A percentile compares a stretch with the other conserved stretches of the same genome.
phyloP scores from a whole-genome alignment of 2,113 vertebrate genomes.

The Lonchura striata region DNA sequence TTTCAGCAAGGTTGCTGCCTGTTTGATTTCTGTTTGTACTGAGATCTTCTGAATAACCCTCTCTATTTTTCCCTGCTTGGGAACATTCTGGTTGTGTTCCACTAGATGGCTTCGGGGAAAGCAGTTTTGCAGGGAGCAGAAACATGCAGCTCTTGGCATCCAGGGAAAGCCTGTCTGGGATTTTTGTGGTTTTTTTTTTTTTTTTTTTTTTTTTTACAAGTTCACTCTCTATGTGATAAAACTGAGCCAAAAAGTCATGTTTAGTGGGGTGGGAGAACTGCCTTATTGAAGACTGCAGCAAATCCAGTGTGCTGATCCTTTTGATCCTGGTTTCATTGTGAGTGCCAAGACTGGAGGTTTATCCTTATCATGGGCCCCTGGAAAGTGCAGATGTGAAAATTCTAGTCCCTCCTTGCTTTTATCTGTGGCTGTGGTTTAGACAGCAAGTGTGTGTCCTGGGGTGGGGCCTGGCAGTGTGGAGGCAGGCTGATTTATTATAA shows the following conservation, averaged over 20 bases:
- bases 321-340: background rate
- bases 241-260: background rate
- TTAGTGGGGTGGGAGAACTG: background rate
- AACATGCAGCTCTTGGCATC: background rate
- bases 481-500: too few species aligned
- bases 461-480: background rate
- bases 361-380: background rate
- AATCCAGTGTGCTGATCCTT: background rate
- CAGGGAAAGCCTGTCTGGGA: background rate
- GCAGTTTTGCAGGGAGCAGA: background rate
- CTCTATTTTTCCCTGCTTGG: background rate
- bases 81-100: background rate
- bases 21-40: background rate
- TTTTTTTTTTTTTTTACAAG: too few species aligned
- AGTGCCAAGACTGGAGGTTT: background rate
- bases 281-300: background rate
- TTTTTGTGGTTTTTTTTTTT: too few species aligned
- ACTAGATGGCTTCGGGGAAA: constrained; percentile 59
- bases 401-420: background rate
- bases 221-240: background rate
- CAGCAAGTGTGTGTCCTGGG: background rate
- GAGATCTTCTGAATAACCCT: background rate
- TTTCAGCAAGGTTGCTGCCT: background rate
- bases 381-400: background rate
- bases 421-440: background rate